These are phyloP conservation scores for Drosophila neoperkinsi DNA, from an alignment of 2,888 invertebrate genomes.

Conservation along the genomic window DNA sequence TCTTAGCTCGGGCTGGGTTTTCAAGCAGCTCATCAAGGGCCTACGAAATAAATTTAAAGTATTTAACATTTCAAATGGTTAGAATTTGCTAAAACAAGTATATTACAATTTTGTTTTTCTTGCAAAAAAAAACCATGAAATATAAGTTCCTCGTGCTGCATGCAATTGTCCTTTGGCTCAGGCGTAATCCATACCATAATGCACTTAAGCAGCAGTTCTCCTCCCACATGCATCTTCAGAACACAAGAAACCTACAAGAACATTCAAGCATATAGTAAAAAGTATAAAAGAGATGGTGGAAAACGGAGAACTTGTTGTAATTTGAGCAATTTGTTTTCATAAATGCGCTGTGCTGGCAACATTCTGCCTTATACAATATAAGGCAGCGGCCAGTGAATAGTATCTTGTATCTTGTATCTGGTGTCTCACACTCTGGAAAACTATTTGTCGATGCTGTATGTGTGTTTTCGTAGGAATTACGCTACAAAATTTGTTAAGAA, in stretches of 20 bases:
- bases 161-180: slow-evolving; percentile 20
- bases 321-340: slow-evolving; percentile 80
- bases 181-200: slow-evolving; percentile 68
- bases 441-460: slow-evolving; percentile 25
- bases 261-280: slow-evolving; percentile 9
- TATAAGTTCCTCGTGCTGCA: not conserved
- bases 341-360: slow-evolving; percentile 47
- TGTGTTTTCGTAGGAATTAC: slow-evolving; percentile 70
- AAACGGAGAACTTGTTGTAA: slow-evolving; percentile 54
- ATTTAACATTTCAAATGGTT: no score
- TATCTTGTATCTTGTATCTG: slow-evolving; percentile 63
- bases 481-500: slow-evolving; percentile 67
- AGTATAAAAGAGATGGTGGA: slow-evolving; percentile 4
- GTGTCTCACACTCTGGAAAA: not conserved
- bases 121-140: not conserved
- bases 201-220: slow-evolving; percentile 60
- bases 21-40: not conserved
- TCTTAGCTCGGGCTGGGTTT: not conserved
- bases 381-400: slow-evolving; percentile 58
- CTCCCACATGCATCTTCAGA: slow-evolving; percentile 45
- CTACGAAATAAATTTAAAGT: not conserved
- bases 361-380: slow-evolving; percentile 58
- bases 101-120: not conserved
- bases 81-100: not conserved
- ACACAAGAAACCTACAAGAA: slow-evolving; percentile 51